Base-by-base conservation (phyloP, 2,113 vertebrate species). In the Gymnocephalus cernua region DNA sequence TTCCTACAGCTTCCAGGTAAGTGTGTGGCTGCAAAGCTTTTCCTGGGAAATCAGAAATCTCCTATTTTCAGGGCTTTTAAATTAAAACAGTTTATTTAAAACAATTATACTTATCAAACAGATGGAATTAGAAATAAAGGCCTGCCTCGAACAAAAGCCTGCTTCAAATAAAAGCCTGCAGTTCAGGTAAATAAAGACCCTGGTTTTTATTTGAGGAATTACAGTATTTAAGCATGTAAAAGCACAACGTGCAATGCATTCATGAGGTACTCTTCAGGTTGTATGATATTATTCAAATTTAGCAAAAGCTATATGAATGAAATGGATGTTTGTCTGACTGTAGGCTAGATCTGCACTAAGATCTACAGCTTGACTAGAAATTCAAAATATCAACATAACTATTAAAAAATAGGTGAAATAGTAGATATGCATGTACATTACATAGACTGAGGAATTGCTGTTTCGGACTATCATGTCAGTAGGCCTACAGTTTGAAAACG, bases 1-100 rank as follows among this genome's bases (percentile, higher is more conserved):
- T 95, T 95, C 95, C 95, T 95, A 77, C 75, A 56, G 95, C 94
- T 96, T 94, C 94, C 96, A 96, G 96, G 96, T 97, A 95, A 97
- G 94, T 88, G 89, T 93, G 48, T 15, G 61, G n/a, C 57, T 76
- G 62, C 48, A 62, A 69, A 64, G 35, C 4, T 95, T 90, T 82
- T 54, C 48, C 38, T n/a, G 50, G 78, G 64, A 80, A 81, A 67
- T 79, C 54, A 47, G 25, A 92, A 95, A 89, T 95, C 93, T 96
- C 91, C 89, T 21, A 6, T 21, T 78, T 61, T 48, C 8, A 45
- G n/a, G n/a, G n/a, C n/a, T n/a, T n/a, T n/a, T n/a, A n/a, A n/a
- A n/a, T n/a, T n/a, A n/a, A n/a, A n/a, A n/a, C n/a, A n/a, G n/a
- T n/a, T n/a, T n/a, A n/a, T n/a, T n/a, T n/a, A n/a, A n/a, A n/a